Evolutionary conservation across 2,888 invertebrate genomes (phyloP).

Genomic region (Therioaphis trifolii): DNA sequence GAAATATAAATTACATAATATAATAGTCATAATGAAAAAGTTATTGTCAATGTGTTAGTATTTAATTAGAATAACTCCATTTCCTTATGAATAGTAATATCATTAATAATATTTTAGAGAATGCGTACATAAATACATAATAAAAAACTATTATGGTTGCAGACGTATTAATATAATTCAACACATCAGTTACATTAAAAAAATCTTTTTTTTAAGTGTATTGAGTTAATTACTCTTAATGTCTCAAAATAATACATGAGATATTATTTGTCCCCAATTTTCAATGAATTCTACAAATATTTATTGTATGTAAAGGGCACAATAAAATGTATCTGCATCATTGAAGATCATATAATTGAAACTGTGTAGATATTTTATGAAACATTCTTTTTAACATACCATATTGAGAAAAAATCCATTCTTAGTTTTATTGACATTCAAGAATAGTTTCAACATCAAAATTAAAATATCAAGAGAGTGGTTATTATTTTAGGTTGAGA

Average conservation of each 20-base stretch:
- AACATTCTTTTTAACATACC: background rate
- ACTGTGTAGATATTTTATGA: background rate
- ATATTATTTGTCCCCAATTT: background rate
- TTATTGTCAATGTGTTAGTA: slow-evolving; percentile 52
- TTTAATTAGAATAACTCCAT: slow-evolving; percentile 20
- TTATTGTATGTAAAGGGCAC: slow-evolving; percentile 15
- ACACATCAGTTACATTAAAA: background rate
- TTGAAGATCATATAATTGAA: slow-evolving; percentile 9
- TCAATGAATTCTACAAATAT: background rate
- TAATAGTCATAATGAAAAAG: slow-evolving; percentile 20
- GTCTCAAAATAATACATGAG: slow-evolving; percentile 3
- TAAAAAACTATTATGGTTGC: background rate
- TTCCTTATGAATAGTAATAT: background rate
- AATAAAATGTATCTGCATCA: background rate
- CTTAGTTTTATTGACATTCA: background rate
- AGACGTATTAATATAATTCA: background rate
- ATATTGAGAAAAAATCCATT: background rate
- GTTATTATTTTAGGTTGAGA: background rate
- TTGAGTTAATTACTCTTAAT: background rate
- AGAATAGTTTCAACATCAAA: too few relatives aligned
- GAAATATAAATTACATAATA: slow-evolving; percentile 27
- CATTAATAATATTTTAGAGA: slow-evolving; percentile 4
- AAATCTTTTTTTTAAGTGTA: background rate
- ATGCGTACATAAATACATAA: background rate
- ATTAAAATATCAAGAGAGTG: background rate